Base-by-base conservation (phyloP, 2,888 invertebrate genomes). In the Electrophaes corylata region DNA sequence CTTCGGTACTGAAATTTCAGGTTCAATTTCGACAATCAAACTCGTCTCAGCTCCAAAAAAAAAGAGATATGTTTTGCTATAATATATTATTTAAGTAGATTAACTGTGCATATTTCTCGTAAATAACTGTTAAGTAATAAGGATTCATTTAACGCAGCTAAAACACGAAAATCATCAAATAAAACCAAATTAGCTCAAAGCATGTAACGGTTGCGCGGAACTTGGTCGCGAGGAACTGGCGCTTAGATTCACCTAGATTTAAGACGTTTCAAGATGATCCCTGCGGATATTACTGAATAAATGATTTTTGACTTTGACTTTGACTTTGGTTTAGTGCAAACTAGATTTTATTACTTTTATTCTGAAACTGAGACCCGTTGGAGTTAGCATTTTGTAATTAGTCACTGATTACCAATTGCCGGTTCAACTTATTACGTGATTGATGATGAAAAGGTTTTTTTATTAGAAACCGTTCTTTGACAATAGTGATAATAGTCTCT, bases 151-250 rank as follows among this genome's bases (percentile, higher is more conserved):
- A 20, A 33, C 8, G 10, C 26, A 29, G 10, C 5, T 26, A 26
- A 26, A 26, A 6, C 6, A 26, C 29, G 43, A n/a, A 19, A 46
- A 52, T 35, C 5, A 45, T 31, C 33, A 46, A 50, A 45, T 41
- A 40, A 54, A 54, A 47, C 31, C 29, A 37, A 57, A 62, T 62
- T 60, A 45, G 39, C 39, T 39, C 16, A 55, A 57, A 61, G 37
- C 12, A 26, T 48, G 41, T 61, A 64, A 60, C 66, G 64, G 61
- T 60, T 43, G n/a, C n/a, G n/a, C n/a, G n/a, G n/a, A n/a, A n/a
- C n/a, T n/a, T n/a, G n/a, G n/a, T n/a, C n/a, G n/a, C n/a, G n/a
- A n/a, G n/a, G n/a, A n/a, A n/a, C n/a, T n/a, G n/a, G n/a, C n/a
- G n/a, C n/a, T n/a, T n/a, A n/a, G n/a, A n/a, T n/a, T n/a, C n/a